Base-by-base conservation (phyloP, 2,888 invertebrate genomes). In the Litoditis marina region DNA sequence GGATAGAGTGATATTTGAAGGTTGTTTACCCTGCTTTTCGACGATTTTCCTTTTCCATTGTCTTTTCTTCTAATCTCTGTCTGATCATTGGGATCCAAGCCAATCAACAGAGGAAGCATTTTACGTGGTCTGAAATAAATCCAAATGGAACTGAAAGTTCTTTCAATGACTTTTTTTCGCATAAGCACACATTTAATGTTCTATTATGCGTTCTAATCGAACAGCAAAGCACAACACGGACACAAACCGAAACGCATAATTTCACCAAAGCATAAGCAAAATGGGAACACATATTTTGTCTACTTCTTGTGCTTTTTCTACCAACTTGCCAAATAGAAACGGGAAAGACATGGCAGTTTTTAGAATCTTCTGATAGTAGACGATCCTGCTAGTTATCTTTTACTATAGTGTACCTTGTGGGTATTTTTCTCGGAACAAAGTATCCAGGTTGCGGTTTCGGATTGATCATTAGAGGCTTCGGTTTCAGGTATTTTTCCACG, bases 71-170 rank as follows among this genome's bases (percentile, higher is more conserved):
- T 11, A 27, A 2, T 27, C 51, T 51, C 28, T 51, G 25, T n/a
- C 51, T 51, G 8, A 11, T 69, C 65, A 13, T 59, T 54, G 16
- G 60, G 58, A 56, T 69, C 69, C 2, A 64, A 54, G 60, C 74
- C 78, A 30, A 78, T 70, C n/a, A 78, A 52, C 8, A 78, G 58
- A n/a, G 78, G 78, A 50, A 78, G 59, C 78, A 78, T 78, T 66
- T 77, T 77, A 27, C 78, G 65, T 5, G 78, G 76, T 25, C 78
- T n/a, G n/a, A n/a, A n/a, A n/a, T 60, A 51, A 42, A 69, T n/a
- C n/a, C n/a, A n/a, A n/a, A n/a, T n/a, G n/a, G n/a, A n/a, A n/a
- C n/a, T n/a, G n/a, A n/a, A n/a, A n/a, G n/a, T n/a, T n/a, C n/a
- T n/a, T n/a, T n/a, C n/a, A n/a, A n/a, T n/a, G n/a, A n/a, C n/a